phyloP scores from a whole-genome alignment of 2,888 invertebrate genomes.

The Litoditis marina region DNA sequence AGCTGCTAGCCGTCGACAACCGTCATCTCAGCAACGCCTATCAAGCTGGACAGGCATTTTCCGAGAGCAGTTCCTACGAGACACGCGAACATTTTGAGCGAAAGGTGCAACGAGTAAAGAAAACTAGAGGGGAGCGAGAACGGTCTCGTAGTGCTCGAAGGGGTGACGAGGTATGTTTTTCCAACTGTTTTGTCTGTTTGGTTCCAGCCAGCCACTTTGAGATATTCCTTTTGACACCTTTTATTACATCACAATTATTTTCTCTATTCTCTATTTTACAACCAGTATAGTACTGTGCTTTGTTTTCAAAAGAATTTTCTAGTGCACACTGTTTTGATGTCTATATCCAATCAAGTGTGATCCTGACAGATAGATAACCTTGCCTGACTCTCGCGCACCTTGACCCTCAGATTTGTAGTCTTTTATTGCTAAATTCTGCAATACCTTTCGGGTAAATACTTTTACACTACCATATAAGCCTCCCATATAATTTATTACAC shows the following conservation, averaged over 20 bases:
- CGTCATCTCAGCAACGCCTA: slow-evolving; percentile 33
- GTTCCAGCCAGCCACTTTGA: neutral
- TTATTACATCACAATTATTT: neutral
- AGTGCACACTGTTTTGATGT: too few relatives aligned
- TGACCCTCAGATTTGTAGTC: too few relatives aligned
- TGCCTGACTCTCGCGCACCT: too few relatives aligned
- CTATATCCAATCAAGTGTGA: too few relatives aligned
- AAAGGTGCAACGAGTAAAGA: slow-evolving; percentile 57
- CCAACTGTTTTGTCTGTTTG: neutral
- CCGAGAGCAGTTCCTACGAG: slow-evolving; percentile 59
- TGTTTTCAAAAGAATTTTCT: too few relatives aligned
- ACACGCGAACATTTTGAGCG: slow-evolving; percentile 61
- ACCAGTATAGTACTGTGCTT: too few relatives aligned
- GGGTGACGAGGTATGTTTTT: slow-evolving; percentile 44
- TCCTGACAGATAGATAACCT: too few relatives aligned
- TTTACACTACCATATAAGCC: too few relatives aligned
- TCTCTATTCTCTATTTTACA: too few relatives aligned
- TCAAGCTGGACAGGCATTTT: slow-evolving; percentile 47
- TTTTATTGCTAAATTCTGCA: too few relatives aligned
- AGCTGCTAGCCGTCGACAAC: slow-evolving; percentile 68
- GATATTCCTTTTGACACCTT: neutral
- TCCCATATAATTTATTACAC: too few relatives aligned
- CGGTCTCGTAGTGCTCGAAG: slow-evolving; percentile 33
- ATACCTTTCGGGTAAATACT: too few relatives aligned
- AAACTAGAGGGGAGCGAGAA: slow-evolving; percentile 54